These are phyloP conservation scores for Ormyrus rosae DNA, from an alignment of 2,888 invertebrate genomes.

Conservation along the genomic window DNA sequence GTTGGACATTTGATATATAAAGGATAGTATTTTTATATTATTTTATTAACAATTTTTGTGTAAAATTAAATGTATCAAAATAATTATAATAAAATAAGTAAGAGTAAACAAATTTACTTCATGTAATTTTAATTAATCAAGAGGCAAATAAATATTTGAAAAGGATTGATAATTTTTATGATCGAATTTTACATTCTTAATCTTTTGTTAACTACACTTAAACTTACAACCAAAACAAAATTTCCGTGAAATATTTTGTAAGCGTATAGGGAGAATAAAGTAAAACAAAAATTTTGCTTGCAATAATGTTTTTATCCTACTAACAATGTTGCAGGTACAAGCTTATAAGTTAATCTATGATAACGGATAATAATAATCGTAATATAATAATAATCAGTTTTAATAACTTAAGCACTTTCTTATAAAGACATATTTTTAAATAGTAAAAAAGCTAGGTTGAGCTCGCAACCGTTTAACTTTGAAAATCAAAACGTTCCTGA, in stretches of 20 bases:
- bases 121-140: no score
- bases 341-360: conserved; percentile 46
- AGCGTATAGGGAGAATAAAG: conserved; percentile 15
- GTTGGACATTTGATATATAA: no score
- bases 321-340: conserved; percentile 57
- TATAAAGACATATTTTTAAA: conserved; percentile 43
- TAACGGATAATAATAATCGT: conserved; percentile 38
- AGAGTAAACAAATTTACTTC: no score
- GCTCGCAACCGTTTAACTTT: conserved; percentile 27
- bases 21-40: no score
- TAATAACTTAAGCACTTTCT: conserved; percentile 46
- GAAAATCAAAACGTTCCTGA: conserved; percentile 32
- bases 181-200: no score
- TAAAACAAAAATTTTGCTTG: conserved; percentile 38
- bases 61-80: no score
- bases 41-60: no score
- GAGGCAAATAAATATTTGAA: no score
- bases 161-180: no score
- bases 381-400: conserved; percentile 38
- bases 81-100: no score
- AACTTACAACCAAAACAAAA: no score
- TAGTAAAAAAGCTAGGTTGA: conserved; percentile 48
- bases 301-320: conserved; percentile 53
- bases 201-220: no score
- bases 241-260: background rate